Evolutionary conservation across 2,888 invertebrate species (phyloP).

Genomic region (Chrysomela aeneicollis): DNA sequence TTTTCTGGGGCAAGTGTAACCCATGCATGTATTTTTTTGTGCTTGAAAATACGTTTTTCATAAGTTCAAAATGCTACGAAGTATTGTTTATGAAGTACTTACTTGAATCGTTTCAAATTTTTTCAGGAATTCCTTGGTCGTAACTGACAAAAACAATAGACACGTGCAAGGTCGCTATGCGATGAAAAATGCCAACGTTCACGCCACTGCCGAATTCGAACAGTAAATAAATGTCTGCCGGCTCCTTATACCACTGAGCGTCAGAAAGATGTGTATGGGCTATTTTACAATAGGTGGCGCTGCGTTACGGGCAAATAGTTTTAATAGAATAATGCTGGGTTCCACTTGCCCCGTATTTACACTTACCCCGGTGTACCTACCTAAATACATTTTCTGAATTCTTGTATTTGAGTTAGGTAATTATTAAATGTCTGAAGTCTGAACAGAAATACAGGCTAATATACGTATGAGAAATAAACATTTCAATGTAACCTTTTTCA

Average conservation of each 20-base stretch:
- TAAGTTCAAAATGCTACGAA: neutral
- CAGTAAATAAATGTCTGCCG: neutral
- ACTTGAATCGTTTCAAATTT: neutral
- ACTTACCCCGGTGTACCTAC: neutral
- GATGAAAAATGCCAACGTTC: neutral
- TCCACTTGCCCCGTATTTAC: constrained; percentile 11
- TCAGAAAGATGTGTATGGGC: neutral
- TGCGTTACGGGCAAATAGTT: neutral
- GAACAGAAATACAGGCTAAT: too few relatives aligned
- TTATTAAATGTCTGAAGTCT: too few relatives aligned
- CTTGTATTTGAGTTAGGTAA: too few relatives aligned
- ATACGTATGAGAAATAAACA: too few relatives aligned
- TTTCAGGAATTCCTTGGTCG: neutral
- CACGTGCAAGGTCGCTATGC: neutral
- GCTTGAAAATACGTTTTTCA: neutral
- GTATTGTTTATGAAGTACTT: neutral
- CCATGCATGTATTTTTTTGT: neutral
- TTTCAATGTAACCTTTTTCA: too few relatives aligned
- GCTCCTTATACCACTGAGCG: neutral
- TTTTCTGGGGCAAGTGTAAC: constrained; percentile 2
- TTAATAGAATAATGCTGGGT: neutral
- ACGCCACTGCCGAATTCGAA: neutral
- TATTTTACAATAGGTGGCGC: neutral
- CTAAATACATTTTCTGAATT: too few relatives aligned
- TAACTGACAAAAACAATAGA: neutral